Evolutionary conservation across 2,888 invertebrate genomes (phyloP), one percentile per base, ranked within the genome.

Genomic region (Trichacis sp.): DNA sequence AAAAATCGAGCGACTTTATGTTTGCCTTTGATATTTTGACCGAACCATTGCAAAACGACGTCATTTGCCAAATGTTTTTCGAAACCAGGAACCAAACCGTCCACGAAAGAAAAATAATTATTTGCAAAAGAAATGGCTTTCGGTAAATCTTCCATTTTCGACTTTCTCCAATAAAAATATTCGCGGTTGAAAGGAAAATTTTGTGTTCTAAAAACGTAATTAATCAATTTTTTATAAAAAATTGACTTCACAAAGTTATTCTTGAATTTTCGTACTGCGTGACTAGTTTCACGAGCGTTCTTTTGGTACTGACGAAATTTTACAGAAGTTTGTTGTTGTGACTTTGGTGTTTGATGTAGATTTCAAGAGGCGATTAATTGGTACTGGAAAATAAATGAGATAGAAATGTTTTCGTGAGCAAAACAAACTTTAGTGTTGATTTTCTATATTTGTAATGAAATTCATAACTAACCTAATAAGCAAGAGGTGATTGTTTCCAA

Each of bases 1-100:
- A 90, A 72, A 69, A 90, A 90, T 2, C 85, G 80, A 1, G 86
- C 79, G 0, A 90, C 88, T 73, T 88, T 88, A 75, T 86, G 87
- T 66, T 87, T 87, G 0, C 88, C 88, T 75, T 85, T 88, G 5
- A 90, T 85, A 9, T 88, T 89, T 52, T 87, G 85, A 0, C 90
- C 91, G 77, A 91, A 91, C 89, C 90, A 91, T 77, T 90, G 89
- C 1, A 91, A 80, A 1, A 85, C 79, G 1, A 88, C 85, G 75
- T 88, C 85, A 64, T 88, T 87, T 14, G 87, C 85, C 18, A 88
- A 72, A 70, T 87, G 87, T 20, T 87, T 73, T 5, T 85, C 81
- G 1, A 88, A 70, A 62, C 86, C 87, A 42, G 85, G 82, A 11
- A 87, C 80, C 42, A 88, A 85, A 77, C 86, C 81, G 64, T 89